Evolutionary conservation across 2,113 vertebrate genomes (phyloP).

Genomic region (Macquaria ambigua): DNA sequence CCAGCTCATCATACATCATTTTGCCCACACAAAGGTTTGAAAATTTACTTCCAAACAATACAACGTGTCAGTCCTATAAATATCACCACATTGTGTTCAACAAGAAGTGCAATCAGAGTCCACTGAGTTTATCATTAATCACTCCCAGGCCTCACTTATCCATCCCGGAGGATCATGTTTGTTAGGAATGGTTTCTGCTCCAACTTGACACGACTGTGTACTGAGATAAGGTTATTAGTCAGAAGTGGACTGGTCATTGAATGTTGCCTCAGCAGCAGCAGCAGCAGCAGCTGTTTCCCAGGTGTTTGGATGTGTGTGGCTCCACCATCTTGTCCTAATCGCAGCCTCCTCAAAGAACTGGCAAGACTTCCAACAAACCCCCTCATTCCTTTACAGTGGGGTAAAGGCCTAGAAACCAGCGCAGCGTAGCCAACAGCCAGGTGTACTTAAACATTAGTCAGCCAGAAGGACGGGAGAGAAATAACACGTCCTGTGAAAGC

Average conservation of each 20-base stretch:
- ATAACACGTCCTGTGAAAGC: constrained; percentile 51
- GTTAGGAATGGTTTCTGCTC: constrained; percentile 20
- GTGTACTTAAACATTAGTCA: constrained; percentile 68
- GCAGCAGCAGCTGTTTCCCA: constrained; percentile 79
- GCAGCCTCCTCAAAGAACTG: constrained; percentile 73
- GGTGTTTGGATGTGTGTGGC: constrained; percentile 81
- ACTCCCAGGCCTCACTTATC: constrained; percentile 12
- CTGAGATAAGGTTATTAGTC: constrained; percentile 49
- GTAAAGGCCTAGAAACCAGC: constrained; percentile 63
- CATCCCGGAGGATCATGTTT: constrained; percentile 15
- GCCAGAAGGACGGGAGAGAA: constrained; percentile 53
- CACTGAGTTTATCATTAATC: constrained; percentile 55
- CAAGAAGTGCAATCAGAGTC: constrained; percentile 32
- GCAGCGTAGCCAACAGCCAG: constrained; percentile 59
- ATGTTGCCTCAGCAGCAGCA: constrained; percentile 43
- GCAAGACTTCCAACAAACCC: constrained; percentile 77
- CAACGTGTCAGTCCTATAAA: constrained; percentile 44
- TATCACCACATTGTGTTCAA: constrained; percentile 32
- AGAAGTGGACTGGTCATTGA: constrained; percentile 49
- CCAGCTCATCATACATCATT: constrained; percentile 40
- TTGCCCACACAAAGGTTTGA: constrained; percentile 32
- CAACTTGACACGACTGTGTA: constrained; percentile 9
- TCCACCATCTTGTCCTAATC: constrained; percentile 77
- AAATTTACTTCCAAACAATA: constrained; percentile 40
- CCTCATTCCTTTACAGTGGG: constrained; percentile 70